phyloP scores from a whole-genome alignment of 2,797 vertebrate species.

The Lophius americanus region DNA sequence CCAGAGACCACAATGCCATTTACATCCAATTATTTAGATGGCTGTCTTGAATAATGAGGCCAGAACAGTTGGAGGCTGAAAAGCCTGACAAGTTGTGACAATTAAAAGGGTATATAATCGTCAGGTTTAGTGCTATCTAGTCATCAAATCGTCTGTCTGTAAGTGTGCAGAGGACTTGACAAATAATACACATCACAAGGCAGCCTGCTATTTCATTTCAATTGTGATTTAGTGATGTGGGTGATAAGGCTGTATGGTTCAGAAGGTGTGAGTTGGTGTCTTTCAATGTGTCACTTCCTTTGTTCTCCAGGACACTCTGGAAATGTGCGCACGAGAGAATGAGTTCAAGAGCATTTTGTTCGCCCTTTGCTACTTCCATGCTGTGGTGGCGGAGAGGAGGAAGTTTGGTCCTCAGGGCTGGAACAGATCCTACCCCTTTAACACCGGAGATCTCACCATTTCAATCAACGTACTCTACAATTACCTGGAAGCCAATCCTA shows the following conservation, averaged over 20 bases:
- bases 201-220: conserved; percentile 48
- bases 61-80: conserved; percentile 58
- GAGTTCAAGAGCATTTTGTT: conserved; percentile 96
- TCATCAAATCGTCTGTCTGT: conserved; percentile 50
- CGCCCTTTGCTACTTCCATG: conserved; percentile 94
- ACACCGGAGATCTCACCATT: conserved; percentile 92
- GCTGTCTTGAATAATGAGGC: conserved; percentile 73
- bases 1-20: conserved; percentile 65
- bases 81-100: conserved; percentile 77
- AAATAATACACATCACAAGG: conserved; percentile 50
- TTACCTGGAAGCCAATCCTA: conserved; percentile 91
- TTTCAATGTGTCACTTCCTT: neutral
- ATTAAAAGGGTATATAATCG: conserved; percentile 77
- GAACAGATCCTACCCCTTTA: conserved; percentile 94
- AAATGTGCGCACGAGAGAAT: conserved; percentile 89
- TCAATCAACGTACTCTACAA: conserved; percentile 93
- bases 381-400: conserved; percentile 91
- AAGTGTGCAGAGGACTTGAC: neutral
- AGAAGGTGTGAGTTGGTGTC: neutral
- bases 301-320: conserved; percentile 87
- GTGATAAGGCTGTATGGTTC: conserved; percentile 2
- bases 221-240: conserved; percentile 22
- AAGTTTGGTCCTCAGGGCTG: conserved; percentile 96
- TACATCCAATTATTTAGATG: conserved; percentile 58
- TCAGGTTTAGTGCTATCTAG: conserved; percentile 63